These are phyloP conservation scores for Pachycephus smyrnensis DNA, from an alignment of 2,888 invertebrate genomes.

Conservation along the genomic window DNA sequence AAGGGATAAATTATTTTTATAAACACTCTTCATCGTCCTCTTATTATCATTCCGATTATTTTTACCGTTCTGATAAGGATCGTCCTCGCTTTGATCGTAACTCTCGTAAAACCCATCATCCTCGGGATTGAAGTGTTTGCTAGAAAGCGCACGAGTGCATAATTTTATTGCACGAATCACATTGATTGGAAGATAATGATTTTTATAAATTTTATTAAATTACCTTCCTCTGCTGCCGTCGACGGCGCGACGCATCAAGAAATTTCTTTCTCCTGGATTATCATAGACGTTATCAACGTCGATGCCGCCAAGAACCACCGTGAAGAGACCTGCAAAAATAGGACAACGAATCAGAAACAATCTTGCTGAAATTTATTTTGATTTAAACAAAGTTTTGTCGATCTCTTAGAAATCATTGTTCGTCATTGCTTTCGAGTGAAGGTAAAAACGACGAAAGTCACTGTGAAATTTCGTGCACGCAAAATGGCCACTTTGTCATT, in stretches of 20 bases:
- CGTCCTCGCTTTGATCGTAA: conserved; percentile 55
- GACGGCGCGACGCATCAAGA: conserved; percentile 58
- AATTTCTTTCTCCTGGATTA: conserved; percentile 45
- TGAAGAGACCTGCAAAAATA: conserved; percentile 46
- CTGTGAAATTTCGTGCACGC: background rate
- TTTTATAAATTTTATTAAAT: background rate
- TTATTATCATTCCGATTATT: conserved; percentile 35
- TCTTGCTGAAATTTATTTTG: conserved; percentile 35
- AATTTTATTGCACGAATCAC: background rate
- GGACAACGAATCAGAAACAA: background rate
- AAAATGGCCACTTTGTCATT: conserved; percentile 33
- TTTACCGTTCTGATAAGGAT: conserved; percentile 63
- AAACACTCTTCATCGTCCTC: background rate
- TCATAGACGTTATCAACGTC: conserved; percentile 42
- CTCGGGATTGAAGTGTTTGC: conserved; percentile 57
- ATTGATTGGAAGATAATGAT: conserved; percentile 10
- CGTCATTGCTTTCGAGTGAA: conserved; percentile 48
- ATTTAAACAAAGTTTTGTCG: conserved; percentile 12
- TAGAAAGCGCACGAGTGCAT: conserved; percentile 28
- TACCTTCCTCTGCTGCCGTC: conserved; percentile 63
- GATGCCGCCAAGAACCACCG: conserved; percentile 49
- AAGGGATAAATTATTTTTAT: background rate
- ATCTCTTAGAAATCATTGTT: conserved; percentile 20
- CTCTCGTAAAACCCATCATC: conserved; percentile 57
- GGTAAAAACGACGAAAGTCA: background rate